Base-by-base conservation (phyloP, 2,888 invertebrate genomes). In the Sminthurides aquaticus region DNA sequence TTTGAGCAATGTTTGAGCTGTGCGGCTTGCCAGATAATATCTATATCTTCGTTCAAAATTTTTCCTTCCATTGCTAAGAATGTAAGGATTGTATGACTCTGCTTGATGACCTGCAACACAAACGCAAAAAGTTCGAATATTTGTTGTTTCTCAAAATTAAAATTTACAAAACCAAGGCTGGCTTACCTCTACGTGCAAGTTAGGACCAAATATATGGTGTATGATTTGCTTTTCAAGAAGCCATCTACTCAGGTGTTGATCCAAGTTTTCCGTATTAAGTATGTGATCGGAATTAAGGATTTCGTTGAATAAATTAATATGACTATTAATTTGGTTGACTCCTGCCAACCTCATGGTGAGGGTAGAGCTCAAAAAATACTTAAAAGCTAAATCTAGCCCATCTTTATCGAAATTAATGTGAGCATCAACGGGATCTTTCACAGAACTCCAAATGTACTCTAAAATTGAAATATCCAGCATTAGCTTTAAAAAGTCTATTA, bases 371-470 rank as follows among this genome's bases (percentile, higher is more conserved):
- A 90, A 92, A 78, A 96, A 95, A 80, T 94, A 95, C 79, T 96
- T 96, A 79, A 93, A 94, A n/a, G 95, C 95, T 70, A 95, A 80
- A 66, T 91, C 89, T 49, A 96, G 80, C 0, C 94, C 95, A 77
- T 95, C 94, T 1, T 85, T 84, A 76, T 94, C 94, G 77, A 92
- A 93, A n/a, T 87, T 86, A 34, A 90, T 80, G 1, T 90, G 90
- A 1, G 89, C 86, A 76, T 92, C 91, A 59, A 91, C 80, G 0
- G 94, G 93, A 80, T 95, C 94, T 77, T 94, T 93, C 54, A 94
- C 89, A 11, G 93, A 90, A 70, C 90, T 90, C 94, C 95, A 95
- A 86, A 95, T 93, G 77, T 93, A 91, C 82, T 95, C 91, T 87
- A 76, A 29, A 67, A 64, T 52, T 49, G 57, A 59, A 60, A 43